Base-by-base conservation (phyloP, 2,113 vertebrate species). In the Fulica atra region DNA sequence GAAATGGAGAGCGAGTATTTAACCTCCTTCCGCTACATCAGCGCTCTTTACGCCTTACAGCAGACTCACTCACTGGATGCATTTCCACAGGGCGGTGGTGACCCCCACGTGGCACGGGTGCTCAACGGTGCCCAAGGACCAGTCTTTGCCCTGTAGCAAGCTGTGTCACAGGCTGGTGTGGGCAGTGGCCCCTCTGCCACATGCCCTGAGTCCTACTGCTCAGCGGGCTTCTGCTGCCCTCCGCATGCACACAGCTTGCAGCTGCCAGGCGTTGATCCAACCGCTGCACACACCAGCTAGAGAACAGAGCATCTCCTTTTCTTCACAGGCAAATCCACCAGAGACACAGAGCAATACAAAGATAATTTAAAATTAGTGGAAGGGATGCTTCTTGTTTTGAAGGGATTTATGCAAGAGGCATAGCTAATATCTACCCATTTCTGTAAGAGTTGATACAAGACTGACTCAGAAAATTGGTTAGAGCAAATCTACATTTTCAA, bases 91-190 rank as follows among this genome's bases (percentile, higher is more conserved):
- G 33, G 23, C 28, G 38, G 50, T 9, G 3, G 61, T 31, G 61
- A 31, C 17, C 28, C 35, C 19, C 2, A 2, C 1, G 0, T 8
- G 5, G 46, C 44, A 28, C 0, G 0, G 35, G 11, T 21, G 6
- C 7, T n/a, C 16, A 44, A 8, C 44, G 54, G 13, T 60, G 35
- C 25, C 16, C 2, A 16, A n/a, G 19, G 13, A 29, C 15, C 10
- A 0, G 13, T 21, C 17, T 13, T 48, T 48, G 20, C 29, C 25
- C 17, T 63, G 50, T 9, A n/a, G 24, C 8, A 36, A 74, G 40
- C 56, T 28, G 68, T n/a, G 33, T 18, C 48, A 20, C 25, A 36
- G 38, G 16, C 29, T 42, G 23, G 17, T 38, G 24, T 36, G 53
- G 29, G 54, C 46, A 44, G 33, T 3, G 1, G 13, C 23, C 29